Evolutionary conservation across 2,888 invertebrate species (phyloP), one percentile per base, ranked within the genome.

Genomic region (Alcis repandata): DNA sequence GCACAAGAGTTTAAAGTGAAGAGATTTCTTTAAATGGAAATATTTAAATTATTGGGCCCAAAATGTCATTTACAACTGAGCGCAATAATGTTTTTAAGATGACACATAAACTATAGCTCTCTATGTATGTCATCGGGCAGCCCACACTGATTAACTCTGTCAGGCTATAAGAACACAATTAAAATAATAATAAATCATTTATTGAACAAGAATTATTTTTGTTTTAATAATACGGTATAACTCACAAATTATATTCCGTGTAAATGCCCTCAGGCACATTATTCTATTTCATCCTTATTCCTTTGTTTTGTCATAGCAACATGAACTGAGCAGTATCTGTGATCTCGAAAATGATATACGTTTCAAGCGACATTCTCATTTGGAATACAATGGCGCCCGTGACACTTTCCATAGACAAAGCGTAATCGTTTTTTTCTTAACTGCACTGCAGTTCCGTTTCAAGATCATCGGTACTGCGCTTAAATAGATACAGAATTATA

Each of bases 321-420:
- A 49, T 33, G 17, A 49, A 17, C 17, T 10, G 36, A 15, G 10
- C 22, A 49, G 20, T 61, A 40, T 67, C 58, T 59, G 36, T 22
- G 59, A 67, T 67, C 65, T 63, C 48, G 61, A 59, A 56, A 62
- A 60, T 54, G 57, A 58, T 60, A 57, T 58, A 67, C 45, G 62
- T 63, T 54, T 46, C 33, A 56, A 65, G 62, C 57, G 66, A 70
- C 65, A 65, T 68, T 64, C 66, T 43, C 52, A 63, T 67, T 70
- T 67, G 53, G 20, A 46, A 63, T 66, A 72, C 70, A 72, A 70
- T 70, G 38, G 68, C 43, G 45, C 48, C 40, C 65, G 63, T 66
- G 69, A 69, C 70, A 61, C 52, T 59, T 49, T 61, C 54, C 49
- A 66, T 63, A 67, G 57, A 70, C 69, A 68, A 64, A 68, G 69